Base-by-base conservation (phyloP, 2,888 invertebrate species). In the Pammene aurita region DNA sequence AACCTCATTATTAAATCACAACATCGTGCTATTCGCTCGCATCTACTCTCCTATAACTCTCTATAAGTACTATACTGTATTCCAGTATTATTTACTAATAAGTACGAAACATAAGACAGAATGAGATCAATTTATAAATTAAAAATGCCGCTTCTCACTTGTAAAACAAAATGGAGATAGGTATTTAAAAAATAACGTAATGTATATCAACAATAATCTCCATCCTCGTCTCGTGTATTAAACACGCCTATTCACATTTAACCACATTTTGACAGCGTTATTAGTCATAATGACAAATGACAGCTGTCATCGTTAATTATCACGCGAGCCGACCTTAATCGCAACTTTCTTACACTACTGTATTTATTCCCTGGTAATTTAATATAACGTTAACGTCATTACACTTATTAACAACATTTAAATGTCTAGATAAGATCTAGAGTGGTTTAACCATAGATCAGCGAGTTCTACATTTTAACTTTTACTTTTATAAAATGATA, bases 211-310 rank as follows among this genome's bases (percentile, higher is more conserved):
- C 4, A 26, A 26, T 26, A 26, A n/a, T n/a, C n/a, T 26, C 26
- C 26, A 26, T 11, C 18, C 50, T 48, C 35, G 35, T 48, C 16
- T 48, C 35, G 11, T 7, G 5, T 16, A 48, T 48, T 61, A 42
- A 56, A 16, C 10, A 61, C 14, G 16, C 16, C 61, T 35, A 18
- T 61, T 48, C 38, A 13, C 48, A 7, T 50, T 38, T 48, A n/a
- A 18, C 46, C 34, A 46, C 35, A 38, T 48, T 16, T 58, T 16
- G 60, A 35, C 60, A 26, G 35, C 35, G 35, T 60, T 35, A 61
- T 61, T 38, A 61, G 18, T 50, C 38, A 62, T 10, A 50, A 50
- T 62, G 62, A 62, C 18, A 50, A 62, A 62, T 62, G 62, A 52
- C 62, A 52, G 50, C 50, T 52, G 62, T 26, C 50, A n/a, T 13